Conservation (phyloP, 2,888 invertebrate species). For the Bedellia somnulentella region DNA sequence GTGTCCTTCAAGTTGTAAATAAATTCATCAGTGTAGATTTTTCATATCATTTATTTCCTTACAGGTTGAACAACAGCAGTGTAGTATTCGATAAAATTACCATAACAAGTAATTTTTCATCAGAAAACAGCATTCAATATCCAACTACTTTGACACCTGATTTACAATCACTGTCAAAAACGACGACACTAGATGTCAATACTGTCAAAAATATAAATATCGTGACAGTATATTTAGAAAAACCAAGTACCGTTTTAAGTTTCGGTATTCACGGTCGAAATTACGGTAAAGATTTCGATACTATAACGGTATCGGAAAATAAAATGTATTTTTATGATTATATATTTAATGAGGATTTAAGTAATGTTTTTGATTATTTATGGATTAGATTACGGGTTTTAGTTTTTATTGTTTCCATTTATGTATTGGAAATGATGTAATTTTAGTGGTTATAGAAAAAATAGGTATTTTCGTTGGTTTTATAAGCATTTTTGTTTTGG, state of each 20-base stretch:
- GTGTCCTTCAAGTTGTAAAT: not conserved
- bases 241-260: conserved; percentile 17
- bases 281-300: conserved; percentile 20
- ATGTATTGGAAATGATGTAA: conserved; percentile 49
- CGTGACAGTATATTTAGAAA: conserved; percentile 18
- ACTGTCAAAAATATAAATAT: conserved; percentile 13
- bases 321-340: conserved; percentile 17
- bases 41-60: conserved; percentile 9
- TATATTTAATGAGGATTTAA: conserved; percentile 27
- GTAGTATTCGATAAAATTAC: conserved; percentile 23
- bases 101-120: conserved; percentile 25
- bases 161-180: conserved; percentile 13
- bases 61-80: conserved; percentile 24
- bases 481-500: conserved; percentile 2
- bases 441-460: too few relatives aligned
- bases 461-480: conserved; percentile 5
- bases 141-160: conserved; percentile 23
- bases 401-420: conserved; percentile 38
- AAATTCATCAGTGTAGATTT: not conserved
- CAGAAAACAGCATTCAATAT: conserved; percentile 18
- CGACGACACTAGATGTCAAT: conserved; percentile 16
- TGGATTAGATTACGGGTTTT: conserved; percentile 41
- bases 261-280: conserved; percentile 32
- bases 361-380: conserved; percentile 38
- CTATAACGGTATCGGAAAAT: conserved; percentile 4